phyloP scores from a whole-genome alignment of 2,113 vertebrate species.

The Neodon shergylaensis region DNA sequence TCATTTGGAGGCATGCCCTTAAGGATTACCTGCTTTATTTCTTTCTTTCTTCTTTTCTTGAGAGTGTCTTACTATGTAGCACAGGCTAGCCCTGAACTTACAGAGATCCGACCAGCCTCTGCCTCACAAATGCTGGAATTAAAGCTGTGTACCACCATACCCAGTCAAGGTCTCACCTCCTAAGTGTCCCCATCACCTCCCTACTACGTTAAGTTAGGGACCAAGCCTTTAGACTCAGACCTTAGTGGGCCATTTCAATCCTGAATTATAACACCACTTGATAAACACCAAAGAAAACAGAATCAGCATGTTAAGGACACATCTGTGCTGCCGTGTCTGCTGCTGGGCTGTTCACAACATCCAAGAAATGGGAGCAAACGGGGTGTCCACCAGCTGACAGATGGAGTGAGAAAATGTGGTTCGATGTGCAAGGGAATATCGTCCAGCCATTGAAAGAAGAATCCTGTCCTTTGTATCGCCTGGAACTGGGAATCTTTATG shows the following conservation, averaged over 20 bases:
- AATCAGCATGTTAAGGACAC: not conserved
- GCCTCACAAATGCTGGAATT: not conserved
- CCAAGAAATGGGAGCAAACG: not conserved
- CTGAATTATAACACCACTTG: not conserved
- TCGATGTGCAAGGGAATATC: not conserved
- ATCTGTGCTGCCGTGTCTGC: not conserved
- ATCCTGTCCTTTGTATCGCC: not conserved
- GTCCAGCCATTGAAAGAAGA: not conserved
- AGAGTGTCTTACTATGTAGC: not conserved
- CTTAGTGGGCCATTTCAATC: not conserved
- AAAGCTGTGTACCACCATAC: not conserved
- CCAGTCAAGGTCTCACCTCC: not conserved
- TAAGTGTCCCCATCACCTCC: not conserved
- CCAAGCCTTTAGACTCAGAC: not conserved
- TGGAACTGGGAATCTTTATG: too few relatives aligned
- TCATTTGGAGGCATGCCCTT: not conserved
- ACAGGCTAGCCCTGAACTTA: not conserved
- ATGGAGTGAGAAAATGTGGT: not conserved
- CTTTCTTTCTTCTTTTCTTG: not conserved
- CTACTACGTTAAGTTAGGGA: not conserved
- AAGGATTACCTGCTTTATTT: not conserved
- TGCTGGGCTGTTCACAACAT: not conserved
- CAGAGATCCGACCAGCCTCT: not conserved
- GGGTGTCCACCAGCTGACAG: not conserved
- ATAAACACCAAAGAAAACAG: not conserved